Evolutionary conservation across 2,797 vertebrate species (phyloP).

Genomic region (Anas bernieri): DNA sequence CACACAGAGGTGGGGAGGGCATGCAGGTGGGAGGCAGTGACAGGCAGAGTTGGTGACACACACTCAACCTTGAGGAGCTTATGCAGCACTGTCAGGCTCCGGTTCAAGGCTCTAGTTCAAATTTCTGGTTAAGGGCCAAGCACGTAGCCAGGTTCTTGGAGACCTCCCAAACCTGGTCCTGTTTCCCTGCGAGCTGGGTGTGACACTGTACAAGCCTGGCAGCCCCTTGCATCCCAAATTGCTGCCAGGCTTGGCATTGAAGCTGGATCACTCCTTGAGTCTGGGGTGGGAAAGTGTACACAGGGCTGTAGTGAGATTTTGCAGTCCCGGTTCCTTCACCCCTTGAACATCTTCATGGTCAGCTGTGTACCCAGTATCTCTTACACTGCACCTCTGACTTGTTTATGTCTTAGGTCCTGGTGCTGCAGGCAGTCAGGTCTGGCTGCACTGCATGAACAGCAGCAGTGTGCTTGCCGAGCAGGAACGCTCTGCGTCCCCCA

Average conservation of each 20-base stretch:
- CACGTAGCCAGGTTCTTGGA: not conserved
- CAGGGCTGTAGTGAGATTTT: not conserved
- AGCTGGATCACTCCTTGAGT: not conserved
- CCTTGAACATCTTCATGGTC: not conserved
- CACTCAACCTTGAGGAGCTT: not conserved
- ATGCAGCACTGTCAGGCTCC: not conserved
- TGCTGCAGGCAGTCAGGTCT: not conserved
- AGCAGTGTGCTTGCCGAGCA: fast-evolving
- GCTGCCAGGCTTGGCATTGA: not conserved
- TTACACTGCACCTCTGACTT: not conserved
- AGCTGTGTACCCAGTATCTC: not conserved
- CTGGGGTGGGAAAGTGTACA: fast-evolving
- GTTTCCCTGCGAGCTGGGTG: not conserved
- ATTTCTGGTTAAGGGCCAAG: not conserved
- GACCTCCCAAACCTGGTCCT: not conserved
- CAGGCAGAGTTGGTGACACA: not conserved
- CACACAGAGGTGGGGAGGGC: not conserved
- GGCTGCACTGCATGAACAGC: no score
- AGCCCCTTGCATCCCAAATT: not conserved
- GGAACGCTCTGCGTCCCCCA: not conserved
- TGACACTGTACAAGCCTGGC: not conserved
- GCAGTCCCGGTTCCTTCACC: not conserved
- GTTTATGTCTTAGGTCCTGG: no score
- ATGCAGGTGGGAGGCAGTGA: not conserved
- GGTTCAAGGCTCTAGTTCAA: not conserved